A percentile compares a stretch with the other conserved stretches of the same genome.
Evolutionary conservation across 2,113 vertebrate species (phyloP).

Genomic region (Alectura lathami): DNA sequence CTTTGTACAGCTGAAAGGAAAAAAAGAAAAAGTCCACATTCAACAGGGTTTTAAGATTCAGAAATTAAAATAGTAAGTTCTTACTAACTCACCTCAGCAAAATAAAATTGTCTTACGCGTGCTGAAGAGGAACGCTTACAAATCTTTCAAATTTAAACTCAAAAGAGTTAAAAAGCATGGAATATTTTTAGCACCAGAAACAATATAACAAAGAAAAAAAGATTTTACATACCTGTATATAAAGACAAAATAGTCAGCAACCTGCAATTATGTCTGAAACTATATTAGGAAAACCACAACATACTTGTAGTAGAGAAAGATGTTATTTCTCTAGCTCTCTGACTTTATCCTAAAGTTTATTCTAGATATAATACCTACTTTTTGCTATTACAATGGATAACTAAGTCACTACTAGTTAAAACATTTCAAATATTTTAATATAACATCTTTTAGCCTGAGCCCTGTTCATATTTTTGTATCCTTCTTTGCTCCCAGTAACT

Average conservation of each 20-base stretch:
- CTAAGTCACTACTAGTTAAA: neutral
- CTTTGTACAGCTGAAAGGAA: slow-evolving; percentile 90
- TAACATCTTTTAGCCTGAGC: neutral
- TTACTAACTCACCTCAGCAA: neutral
- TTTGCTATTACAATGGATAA: neutral
- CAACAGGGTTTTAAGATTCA: neutral
- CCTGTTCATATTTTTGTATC: neutral
- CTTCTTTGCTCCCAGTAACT: neutral
- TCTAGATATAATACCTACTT: neutral
- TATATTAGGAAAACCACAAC: neutral
- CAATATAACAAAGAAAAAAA: accelerated
- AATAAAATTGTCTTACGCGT: neutral
- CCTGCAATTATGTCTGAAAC: neutral
- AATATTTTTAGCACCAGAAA: neutral
- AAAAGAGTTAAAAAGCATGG: neutral
- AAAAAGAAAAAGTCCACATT: neutral
- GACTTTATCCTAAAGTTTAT: neutral
- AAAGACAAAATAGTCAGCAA: neutral
- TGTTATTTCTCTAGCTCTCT: neutral
- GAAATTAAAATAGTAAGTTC: neutral
- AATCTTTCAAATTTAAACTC: neutral
- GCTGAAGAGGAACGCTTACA: neutral
- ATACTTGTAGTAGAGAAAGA: neutral
- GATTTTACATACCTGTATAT: neutral
- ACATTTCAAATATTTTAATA: neutral